Evolutionary conservation across 2,888 invertebrate genomes (phyloP).

Genomic region (Apocheima hispidaria): DNA sequence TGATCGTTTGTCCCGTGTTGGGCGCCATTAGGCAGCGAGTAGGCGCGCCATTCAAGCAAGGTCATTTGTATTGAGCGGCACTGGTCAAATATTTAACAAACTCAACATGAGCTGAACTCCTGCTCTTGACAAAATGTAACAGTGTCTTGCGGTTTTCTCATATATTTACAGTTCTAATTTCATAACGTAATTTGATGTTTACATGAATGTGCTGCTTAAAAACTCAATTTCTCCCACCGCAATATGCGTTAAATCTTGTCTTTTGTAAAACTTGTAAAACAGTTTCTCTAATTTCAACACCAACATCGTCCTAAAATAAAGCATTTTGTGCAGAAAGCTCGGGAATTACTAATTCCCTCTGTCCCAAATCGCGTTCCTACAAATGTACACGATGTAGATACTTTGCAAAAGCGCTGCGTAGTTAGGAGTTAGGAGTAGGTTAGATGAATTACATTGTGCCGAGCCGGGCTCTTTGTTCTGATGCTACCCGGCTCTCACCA

Average conservation of each 20-base stretch:
- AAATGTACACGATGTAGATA: slow-evolving; percentile 33
- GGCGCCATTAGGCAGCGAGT: slow-evolving; percentile 62
- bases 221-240: not conserved
- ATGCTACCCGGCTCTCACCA: slow-evolving; percentile 46
- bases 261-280: slow-evolving; percentile 11
- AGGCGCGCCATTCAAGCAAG: slow-evolving; percentile 65
- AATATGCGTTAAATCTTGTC: not conserved
- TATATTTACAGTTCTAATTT: not conserved
- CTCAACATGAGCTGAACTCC: slow-evolving; percentile 50
- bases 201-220: not conserved
- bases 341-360: slow-evolving; percentile 18
- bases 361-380: slow-evolving; percentile 22
- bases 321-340: slow-evolving; percentile 13
- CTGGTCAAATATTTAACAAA: slow-evolving; percentile 70
- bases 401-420: slow-evolving; percentile 30
- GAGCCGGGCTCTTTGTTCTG: slow-evolving; percentile 54
- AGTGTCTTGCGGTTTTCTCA: not conserved
- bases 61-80: slow-evolving; percentile 73
- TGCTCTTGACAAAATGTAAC: slow-evolving; percentile 42
- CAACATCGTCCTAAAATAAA: slow-evolving; percentile 11
- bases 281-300: slow-evolving; percentile 3
- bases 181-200: not conserved
- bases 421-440: slow-evolving; percentile 34
- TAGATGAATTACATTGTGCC: slow-evolving; percentile 39
- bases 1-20: slow-evolving; percentile 62